Evolutionary conservation across 2,113 vertebrate species (phyloP).

Genomic region (Eubucco bourcierii): DNA sequence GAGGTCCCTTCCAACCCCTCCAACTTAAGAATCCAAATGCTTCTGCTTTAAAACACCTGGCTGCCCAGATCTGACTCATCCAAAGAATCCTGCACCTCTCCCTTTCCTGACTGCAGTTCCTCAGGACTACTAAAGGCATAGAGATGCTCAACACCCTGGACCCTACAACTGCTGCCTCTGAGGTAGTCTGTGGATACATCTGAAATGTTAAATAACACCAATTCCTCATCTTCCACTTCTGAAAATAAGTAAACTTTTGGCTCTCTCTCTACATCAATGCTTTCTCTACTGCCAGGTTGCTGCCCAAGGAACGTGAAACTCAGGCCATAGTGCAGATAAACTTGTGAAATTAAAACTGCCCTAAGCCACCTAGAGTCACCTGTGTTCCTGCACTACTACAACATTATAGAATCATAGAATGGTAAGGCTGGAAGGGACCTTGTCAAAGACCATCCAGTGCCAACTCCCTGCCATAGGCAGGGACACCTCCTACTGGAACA

Average conservation of each 20-base stretch:
- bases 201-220: background rate
- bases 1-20: too few relatives aligned
- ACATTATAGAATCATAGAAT: background rate
- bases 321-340: background rate
- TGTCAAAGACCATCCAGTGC: too few relatives aligned
- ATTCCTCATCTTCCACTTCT: background rate
- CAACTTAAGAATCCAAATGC: too few relatives aligned
- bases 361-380: background rate
- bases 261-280: background rate
- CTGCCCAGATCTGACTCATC: too few relatives aligned
- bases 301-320: background rate
- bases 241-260: background rate
- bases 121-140: background rate
- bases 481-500: too few relatives aligned
- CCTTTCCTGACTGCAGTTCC: background rate
- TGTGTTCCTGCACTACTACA: accelerated
- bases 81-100: too few relatives aligned
- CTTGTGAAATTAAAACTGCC: accelerated
- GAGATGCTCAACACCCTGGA: background rate
- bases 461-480: too few relatives aligned
- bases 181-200: background rate
- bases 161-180: background rate
- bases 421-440: too few relatives aligned
- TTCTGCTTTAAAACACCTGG: too few relatives aligned
- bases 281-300: background rate